These are phyloP conservation scores for Acanthosepion esculentum DNA, from an alignment of 2,888 invertebrate species.

Conservation along the genomic window DNA sequence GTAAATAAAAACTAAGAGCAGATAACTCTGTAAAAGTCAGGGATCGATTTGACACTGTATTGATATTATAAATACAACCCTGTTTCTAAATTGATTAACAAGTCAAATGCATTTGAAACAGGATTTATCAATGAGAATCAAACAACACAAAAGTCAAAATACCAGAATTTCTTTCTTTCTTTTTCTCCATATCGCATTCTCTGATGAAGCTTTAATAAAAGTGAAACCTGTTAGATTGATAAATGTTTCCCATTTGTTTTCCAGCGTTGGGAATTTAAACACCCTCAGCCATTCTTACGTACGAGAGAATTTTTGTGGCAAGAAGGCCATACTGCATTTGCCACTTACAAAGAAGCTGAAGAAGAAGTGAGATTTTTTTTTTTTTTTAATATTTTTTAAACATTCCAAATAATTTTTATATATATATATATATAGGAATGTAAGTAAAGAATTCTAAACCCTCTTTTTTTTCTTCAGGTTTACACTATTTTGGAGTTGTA, in stretches of 20 bases:
- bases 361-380: slow-evolving; percentile 83
- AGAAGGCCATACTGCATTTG: slow-evolving; percentile 98
- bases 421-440: not conserved
- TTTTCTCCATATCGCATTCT: no score
- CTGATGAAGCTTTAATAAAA: no score
- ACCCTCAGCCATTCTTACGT: slow-evolving; percentile 98
- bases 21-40: no score
- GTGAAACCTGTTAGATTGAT: no score
- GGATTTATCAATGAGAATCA: no score
- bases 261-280: slow-evolving; percentile 99
- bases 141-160: no score
- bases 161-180: no score
- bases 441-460: not conserved
- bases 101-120: no score
- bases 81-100: no score
- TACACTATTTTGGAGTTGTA: slow-evolving; percentile 84
- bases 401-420: not conserved
- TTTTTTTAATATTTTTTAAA: not conserved
- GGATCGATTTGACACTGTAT: no score
- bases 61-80: no score
- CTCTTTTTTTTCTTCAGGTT: slow-evolving; percentile 65
- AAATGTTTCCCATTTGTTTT: slow-evolving; percentile 57
- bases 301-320: slow-evolving; percentile 99
- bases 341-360: slow-evolving; percentile 87
- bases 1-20: no score